Percentiles rank a stretch among this genome's conserved stretches.
Conservation (phyloP, 2,113 vertebrate genomes). For the Acanthochromis polyacanthus region DNA sequence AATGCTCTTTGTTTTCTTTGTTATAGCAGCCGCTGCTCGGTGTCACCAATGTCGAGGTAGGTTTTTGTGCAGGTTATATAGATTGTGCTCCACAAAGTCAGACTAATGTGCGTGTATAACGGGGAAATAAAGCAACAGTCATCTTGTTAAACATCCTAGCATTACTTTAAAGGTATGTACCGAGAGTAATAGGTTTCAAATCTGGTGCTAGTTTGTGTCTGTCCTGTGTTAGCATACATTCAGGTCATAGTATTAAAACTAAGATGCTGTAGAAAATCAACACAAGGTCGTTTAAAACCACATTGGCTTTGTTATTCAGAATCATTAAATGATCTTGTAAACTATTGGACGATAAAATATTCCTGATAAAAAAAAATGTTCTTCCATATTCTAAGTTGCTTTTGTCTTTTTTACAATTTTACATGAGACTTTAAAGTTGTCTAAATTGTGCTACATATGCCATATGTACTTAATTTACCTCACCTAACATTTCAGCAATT, state of each 20-base stretch:
- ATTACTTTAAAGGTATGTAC: not conserved
- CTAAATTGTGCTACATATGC: too few species aligned
- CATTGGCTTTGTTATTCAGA: too few species aligned
- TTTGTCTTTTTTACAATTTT: too few species aligned
- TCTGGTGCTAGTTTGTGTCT: not conserved
- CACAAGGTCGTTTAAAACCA: too few species aligned
- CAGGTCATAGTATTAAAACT: not conserved
- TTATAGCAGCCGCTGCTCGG: not conserved
- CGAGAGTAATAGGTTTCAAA: not conserved
- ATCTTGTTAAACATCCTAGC: not conserved
- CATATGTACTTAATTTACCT: not conserved
- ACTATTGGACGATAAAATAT: too few species aligned
- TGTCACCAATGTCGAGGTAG: slow-evolving; percentile 29
- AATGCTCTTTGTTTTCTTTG: not conserved
- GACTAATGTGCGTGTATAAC: not conserved
- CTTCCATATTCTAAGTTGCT: too few species aligned
- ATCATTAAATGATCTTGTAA: too few species aligned
- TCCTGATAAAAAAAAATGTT: too few species aligned
- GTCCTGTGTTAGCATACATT: slow-evolving; percentile 18
- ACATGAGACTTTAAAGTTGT: too few species aligned
- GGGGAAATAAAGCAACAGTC: not conserved
- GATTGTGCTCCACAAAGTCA: slow-evolving; percentile 5
- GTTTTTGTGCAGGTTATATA: not conserved
- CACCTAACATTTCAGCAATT: not conserved
- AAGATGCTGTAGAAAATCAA: too few species aligned